phyloP scores from a whole-genome alignment of 2,888 invertebrate genomes.

The Pollenia griseotomentosa region DNA sequence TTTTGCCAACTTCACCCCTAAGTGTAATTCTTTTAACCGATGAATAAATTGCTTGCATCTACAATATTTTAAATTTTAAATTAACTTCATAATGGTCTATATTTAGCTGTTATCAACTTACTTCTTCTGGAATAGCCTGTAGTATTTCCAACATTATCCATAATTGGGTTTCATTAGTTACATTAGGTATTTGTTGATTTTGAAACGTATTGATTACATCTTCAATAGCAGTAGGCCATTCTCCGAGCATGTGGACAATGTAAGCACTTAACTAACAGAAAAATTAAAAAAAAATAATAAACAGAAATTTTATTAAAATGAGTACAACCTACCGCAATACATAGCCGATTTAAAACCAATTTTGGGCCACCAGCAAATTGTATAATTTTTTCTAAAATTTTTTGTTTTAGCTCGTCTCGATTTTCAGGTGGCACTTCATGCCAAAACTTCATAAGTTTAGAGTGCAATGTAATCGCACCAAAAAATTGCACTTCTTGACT shows the following conservation, averaged over 20 bases:
- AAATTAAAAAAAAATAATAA: conserved; percentile 10
- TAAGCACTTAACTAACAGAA: conserved; percentile 91
- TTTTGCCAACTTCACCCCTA: conserved; percentile 82
- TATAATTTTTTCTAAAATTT: conserved; percentile 91
- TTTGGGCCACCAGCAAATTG: conserved; percentile 92
- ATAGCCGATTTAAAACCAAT: conserved; percentile 93
- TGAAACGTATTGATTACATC: conserved; percentile 89
- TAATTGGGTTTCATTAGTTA: conserved; percentile 86
- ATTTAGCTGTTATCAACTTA: conserved; percentile 78
- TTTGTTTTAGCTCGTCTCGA: conserved; percentile 90
- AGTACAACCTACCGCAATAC: conserved; percentile 89
- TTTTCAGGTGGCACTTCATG: conserved; percentile 92
- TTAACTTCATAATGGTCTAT: neutral
- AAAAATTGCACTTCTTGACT: conserved; percentile 96
- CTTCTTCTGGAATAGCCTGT: conserved; percentile 95
- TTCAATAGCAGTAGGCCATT: conserved; percentile 88
- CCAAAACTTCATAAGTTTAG: conserved; percentile 95
- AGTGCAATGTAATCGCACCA: conserved; percentile 95
- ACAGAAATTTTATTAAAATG: neutral
- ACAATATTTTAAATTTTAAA: conserved; percentile 16
- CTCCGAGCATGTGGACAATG: conserved; percentile 88
- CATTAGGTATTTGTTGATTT: conserved; percentile 86
- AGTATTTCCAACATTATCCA: conserved; percentile 92
- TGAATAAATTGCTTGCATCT: conserved; percentile 82
- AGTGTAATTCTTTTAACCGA: conserved; percentile 82